Percentiles rank a stretch among this genome's conserved stretches.
Conservation (phyloP, 2,113 vertebrate genomes). For the Clarias macrocephalus region DNA sequence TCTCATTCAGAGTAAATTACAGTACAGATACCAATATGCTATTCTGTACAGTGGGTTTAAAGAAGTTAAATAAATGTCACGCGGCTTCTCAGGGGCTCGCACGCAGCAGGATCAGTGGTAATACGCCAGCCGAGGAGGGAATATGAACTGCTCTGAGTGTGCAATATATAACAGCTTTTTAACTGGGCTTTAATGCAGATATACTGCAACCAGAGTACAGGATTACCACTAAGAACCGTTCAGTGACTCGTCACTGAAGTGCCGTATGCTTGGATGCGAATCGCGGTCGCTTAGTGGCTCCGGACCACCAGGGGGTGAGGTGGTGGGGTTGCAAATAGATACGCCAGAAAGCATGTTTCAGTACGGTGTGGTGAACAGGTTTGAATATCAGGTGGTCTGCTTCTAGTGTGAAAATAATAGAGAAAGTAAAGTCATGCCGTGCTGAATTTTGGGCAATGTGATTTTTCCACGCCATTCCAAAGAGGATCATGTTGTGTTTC, state of each 20-base stretch:
- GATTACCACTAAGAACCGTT: background rate
- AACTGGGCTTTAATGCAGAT: background rate
- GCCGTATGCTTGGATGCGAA: background rate
- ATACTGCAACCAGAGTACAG: background rate
- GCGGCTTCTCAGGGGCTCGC: background rate
- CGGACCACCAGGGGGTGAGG: background rate
- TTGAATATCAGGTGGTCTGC: background rate
- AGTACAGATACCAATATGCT: constrained; percentile 5
- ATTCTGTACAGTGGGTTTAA: background rate
- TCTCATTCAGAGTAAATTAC: constrained; percentile 14
- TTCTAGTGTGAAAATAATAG: background rate
- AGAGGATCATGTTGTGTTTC: no score
- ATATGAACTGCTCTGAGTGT: background rate
- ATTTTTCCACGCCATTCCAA: no score
- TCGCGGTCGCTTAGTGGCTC: no score
- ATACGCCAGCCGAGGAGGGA: background rate
- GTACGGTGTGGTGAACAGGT: background rate
- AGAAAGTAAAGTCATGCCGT: no score
- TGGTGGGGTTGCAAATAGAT: background rate
- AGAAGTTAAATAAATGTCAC: constrained; percentile 25
- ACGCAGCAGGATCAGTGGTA: background rate
- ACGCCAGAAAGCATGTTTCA: background rate
- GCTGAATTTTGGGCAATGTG: no score
- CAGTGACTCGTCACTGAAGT: background rate
- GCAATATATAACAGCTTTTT: background rate